Evolutionary conservation across 2,888 invertebrate species (phyloP), one percentile per base, ranked within the genome.

Genomic region (Amiota communis): DNA sequence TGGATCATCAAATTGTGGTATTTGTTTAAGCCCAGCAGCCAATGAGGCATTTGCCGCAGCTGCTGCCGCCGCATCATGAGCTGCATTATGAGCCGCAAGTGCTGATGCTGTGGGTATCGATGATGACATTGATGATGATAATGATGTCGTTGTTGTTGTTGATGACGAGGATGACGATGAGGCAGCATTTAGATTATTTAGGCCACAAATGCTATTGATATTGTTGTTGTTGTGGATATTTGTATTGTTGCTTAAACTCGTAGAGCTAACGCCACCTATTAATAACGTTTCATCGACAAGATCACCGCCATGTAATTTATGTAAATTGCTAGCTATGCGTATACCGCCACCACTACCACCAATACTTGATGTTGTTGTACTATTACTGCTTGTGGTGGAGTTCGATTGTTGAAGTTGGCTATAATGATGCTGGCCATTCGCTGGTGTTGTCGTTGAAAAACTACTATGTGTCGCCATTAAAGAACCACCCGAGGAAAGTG

Each of bases 1-100:
- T 20, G 94, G 94, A 88, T 94, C 94, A 73, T 93, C 92, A 86
- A 91, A 92, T 76, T 90, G 88, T n/a, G 88, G 88, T 71, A 89
- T 88, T 80, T 90, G 90, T 65, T 88, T 88, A 2, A 88, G 84
- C 57, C 88, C 88, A 48, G 86, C 80, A 70, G 83, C 83, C 56
- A 88, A 78, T 48, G 85, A 81, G 70, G 80, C 83, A 68, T 81
- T 78, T 49, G 84, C 76, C 48, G 80, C 76, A 53, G 83, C 77
- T 67, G 79, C 70, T 36, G 77, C 78, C 73, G 53, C 13, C 20
- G 20, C 65, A 59, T 59, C 20, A 11, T 15, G 79, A 78, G 12
- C 48, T 11, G 47, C 64, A n/a, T 65, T 65, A 17, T 49, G 65
- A 10, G 82, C 78, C 72, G 79, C 79, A 70, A 79, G 73, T 74